Evolutionary conservation across 2,113 vertebrate species (phyloP).

Genomic region (Sinosuthora webbiana): DNA sequence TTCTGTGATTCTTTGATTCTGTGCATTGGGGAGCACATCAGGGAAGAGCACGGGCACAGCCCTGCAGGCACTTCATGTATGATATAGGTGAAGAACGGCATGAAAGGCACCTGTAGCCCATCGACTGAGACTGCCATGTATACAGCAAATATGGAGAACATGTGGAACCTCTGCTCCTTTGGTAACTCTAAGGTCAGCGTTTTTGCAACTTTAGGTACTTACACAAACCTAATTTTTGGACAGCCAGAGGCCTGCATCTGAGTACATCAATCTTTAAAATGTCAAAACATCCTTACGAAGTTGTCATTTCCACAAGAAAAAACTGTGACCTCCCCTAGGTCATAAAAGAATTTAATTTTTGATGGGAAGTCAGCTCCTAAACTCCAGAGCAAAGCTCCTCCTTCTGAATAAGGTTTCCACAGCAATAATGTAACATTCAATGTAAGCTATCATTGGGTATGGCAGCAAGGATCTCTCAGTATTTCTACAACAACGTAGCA

Average conservation of each 20-base stretch:
- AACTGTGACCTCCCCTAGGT: not conserved
- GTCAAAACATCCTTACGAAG: not conserved
- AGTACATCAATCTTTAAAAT: not conserved
- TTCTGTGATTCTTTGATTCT: not conserved
- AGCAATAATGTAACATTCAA: not conserved
- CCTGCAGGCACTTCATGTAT: not conserved
- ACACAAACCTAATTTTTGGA: not conserved
- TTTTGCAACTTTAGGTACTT: not conserved
- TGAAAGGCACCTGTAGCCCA: rapidly evolving
- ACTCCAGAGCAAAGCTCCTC: not conserved
- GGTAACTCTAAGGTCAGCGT: not conserved
- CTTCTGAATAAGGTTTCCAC: not conserved
- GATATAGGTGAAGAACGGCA: not conserved
- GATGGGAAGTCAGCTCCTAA: not conserved
- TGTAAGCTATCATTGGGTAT: not conserved
- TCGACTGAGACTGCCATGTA: not conserved
- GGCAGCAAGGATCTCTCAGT: not conserved
- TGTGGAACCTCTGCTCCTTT: not conserved
- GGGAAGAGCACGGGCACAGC: not conserved
- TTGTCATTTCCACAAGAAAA: not conserved
- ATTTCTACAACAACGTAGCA: not conserved
- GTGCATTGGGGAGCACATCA: not conserved
- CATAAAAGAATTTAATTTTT: not conserved
- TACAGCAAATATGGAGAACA: rapidly evolving
- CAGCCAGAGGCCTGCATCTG: not conserved